Conservation (phyloP, 2,888 invertebrate genomes). For the Melanargia galathea region DNA sequence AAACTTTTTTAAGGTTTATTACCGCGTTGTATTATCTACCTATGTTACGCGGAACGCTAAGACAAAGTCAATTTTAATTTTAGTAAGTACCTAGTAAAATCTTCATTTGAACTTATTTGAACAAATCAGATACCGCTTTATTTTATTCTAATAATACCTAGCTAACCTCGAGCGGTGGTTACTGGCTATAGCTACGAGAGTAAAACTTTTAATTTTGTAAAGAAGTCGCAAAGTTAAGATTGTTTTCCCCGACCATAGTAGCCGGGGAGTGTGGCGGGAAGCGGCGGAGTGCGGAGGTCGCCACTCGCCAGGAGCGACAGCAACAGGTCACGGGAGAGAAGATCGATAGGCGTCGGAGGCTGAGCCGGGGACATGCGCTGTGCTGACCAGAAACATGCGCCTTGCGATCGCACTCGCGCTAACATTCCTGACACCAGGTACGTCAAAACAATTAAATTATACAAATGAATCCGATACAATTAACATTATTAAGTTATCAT, state of each 20-base stretch:
- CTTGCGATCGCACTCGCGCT: conserved; percentile 68
- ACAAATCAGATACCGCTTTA: neutral
- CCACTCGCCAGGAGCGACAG: conserved; percentile 53
- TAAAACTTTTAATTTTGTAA: conserved; percentile 69
- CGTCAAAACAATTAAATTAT: conserved; percentile 53
- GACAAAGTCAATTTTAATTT: too few species aligned
- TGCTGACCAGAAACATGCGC: conserved; percentile 65
- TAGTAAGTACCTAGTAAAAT: too few species aligned
- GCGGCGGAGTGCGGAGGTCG: conserved; percentile 53
- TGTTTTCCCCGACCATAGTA: conserved; percentile 72
- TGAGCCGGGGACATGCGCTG: conserved; percentile 71
- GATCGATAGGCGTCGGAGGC: conserved; percentile 70
- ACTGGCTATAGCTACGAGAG: conserved; percentile 39
- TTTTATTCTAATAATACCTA: neutral
- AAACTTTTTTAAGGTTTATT: too few species aligned
- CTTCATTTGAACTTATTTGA: too few species aligned
- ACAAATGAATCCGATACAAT: neutral
- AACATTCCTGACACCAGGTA: conserved; percentile 69
- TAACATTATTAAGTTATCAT: neutral
- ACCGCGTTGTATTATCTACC: too few species aligned
- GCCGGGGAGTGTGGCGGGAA: conserved; percentile 50
- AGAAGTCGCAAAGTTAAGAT: conserved; percentile 75
- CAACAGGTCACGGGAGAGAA: conserved; percentile 70
- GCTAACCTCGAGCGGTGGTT: neutral
- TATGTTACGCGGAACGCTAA: too few species aligned